Percentiles rank a stretch among this genome's conserved stretches.
phyloP scores from a whole-genome alignment of 1,140 invertebrate genomes.

The Drosophila ohnishii region DNA sequence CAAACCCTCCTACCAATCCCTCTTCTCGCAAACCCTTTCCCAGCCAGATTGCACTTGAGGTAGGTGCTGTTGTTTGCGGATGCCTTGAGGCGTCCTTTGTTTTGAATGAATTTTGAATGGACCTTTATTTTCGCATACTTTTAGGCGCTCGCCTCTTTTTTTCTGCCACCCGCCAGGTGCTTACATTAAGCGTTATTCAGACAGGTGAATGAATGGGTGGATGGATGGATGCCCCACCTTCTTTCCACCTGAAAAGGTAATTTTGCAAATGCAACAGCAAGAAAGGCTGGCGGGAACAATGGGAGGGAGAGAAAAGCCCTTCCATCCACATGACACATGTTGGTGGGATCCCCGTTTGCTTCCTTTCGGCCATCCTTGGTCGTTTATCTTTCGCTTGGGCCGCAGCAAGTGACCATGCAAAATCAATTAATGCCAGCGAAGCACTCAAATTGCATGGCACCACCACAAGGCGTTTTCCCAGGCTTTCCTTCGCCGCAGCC shows the following conservation, averaged over 20 bases:
- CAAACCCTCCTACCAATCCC: not conserved
- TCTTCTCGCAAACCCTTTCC: not conserved
- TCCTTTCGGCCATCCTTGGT: conserved; percentile 8
- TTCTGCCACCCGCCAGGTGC: conserved; percentile 23
- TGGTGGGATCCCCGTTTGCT: conserved; percentile 3
- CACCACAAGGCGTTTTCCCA: conserved; percentile 24
- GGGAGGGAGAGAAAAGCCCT: not conserved
- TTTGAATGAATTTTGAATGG: conserved; percentile 60
- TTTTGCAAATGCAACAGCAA: conserved; percentile 55
- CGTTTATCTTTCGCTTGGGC: conserved; percentile 49
- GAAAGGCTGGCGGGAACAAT: conserved; percentile 13
- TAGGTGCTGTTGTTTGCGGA: conserved; percentile 43
- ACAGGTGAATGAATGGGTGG: conserved; percentile 29
- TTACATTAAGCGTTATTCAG: conserved; percentile 56
- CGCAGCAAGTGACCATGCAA: conserved; percentile 65
- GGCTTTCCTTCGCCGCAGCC: not conserved
- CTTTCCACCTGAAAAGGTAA: conserved; percentile 53
- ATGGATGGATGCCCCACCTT: not conserved
- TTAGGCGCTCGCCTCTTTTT: conserved; percentile 37
- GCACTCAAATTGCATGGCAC: conserved; percentile 47
- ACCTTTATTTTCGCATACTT: conserved; percentile 42
- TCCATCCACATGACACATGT: conserved; percentile 22
- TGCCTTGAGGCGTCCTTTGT: conserved; percentile 51
- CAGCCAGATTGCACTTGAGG: conserved; percentile 56
- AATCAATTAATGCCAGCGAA: conserved; percentile 62